Evolutionary conservation across 2,797 vertebrate genomes (phyloP), one percentile per base, ranked within the genome.

Genomic region (Novumbra hubbsi): DNA sequence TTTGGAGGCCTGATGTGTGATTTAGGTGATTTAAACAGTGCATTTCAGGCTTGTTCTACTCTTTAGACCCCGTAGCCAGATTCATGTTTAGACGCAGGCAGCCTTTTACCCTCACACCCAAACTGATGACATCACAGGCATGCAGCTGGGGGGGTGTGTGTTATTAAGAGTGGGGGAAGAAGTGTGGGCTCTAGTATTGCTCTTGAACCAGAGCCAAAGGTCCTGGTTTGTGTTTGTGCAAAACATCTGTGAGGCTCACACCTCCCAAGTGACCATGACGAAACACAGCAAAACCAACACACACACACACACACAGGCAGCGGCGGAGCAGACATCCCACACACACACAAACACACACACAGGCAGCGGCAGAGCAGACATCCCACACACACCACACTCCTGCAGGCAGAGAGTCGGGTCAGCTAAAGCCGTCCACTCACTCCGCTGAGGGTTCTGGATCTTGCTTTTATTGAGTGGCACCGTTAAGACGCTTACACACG

Each of bases 201-300:
- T 45, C 16, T 48, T 68, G 66, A 38, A 68, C 34, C 19, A n/a
- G 34, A 68, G n/a, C 66, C 66, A 68, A 21, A 45, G 66, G 66
- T 45, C 38, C 66, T 68, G 66, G 66, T 68, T 68, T 68, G 38
- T 67, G n/a, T 68, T 27, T 48, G 66, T 41, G 38, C 34, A 41
- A 15, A 68, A 45, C 8, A 38, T n/a, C 66, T 68, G 65, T 67
- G 66, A 68, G 38, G 34, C 66, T 45, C 66, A 24, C 66, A 21
- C 66, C 41, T 68, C 66, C 66, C 66, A 24, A 68, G 41, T 68
- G 66, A 68, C 66, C 66, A 68, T 68, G 66, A 68, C 38, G 66
- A 68, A 68, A 68, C 66, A 68, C 34, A 45, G 41, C 41, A 45
- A 45, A 45, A 45, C 41, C 41, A 6, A 45, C 41, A 45, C 12